Percentiles rank a stretch among this genome's conserved stretches.
phyloP scores from a whole-genome alignment of 2,113 vertebrate species.

The Nannobrachium achirus region DNA sequence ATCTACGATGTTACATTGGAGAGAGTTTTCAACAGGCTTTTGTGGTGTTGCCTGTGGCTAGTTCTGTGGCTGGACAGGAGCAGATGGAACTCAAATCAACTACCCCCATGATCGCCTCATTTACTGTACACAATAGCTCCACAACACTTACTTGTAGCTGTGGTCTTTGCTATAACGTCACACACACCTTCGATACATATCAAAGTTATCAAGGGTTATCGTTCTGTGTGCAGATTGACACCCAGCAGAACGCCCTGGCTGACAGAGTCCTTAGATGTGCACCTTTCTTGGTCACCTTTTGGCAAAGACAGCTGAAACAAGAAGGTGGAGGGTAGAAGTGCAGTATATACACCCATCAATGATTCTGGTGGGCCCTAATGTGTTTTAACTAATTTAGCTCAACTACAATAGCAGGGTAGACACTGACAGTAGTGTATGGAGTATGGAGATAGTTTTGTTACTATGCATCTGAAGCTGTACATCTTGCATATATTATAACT shows the following conservation, averaged over 20 bases:
- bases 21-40: constrained; percentile 67
- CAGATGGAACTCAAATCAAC: constrained; percentile 50
- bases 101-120: background rate
- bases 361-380: background rate
- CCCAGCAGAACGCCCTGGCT: constrained; percentile 18
- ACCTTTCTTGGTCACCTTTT: constrained; percentile 73
- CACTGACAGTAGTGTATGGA: background rate
- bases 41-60: constrained; percentile 68
- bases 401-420: background rate
- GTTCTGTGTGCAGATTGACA: constrained; percentile 67
- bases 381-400: background rate
- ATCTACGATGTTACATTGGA: constrained; percentile 58
- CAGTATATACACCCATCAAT: background rate
- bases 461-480: constrained; percentile 7
- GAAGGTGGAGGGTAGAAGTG: constrained; percentile 40
- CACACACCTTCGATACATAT: constrained; percentile 38
- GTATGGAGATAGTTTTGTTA: background rate
- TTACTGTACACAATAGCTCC: constrained; percentile 39
- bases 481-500: background rate
- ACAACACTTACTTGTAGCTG: constrained; percentile 62
- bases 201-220: background rate
- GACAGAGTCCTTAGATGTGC: constrained; percentile 61
- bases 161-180: constrained; percentile 75
- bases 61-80: constrained; percentile 5
- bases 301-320: constrained; percentile 55